phyloP scores from a whole-genome alignment of 2,888 invertebrate genomes.

The Cephus rjabovi region DNA sequence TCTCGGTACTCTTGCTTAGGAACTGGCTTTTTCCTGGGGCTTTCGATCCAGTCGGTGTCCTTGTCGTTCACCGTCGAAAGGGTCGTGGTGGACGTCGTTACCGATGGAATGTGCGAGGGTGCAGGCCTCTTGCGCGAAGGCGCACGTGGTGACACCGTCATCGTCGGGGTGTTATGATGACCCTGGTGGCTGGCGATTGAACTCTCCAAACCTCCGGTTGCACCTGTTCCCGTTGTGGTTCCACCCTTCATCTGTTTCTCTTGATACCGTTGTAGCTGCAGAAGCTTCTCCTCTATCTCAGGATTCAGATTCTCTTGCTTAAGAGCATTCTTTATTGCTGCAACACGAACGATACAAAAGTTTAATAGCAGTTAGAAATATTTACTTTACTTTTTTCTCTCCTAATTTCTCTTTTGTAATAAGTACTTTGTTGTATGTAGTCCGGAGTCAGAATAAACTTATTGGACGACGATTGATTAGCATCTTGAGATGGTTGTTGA shows the following conservation, averaged over 20 bases:
- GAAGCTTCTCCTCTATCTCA: constrained; percentile 91
- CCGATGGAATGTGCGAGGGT: constrained; percentile 62
- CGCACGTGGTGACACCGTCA: constrained; percentile 64
- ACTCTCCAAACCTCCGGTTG: constrained; percentile 47
- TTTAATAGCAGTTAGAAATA: not conserved
- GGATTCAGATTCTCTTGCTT: constrained; percentile 92
- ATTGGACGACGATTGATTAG: constrained; percentile 62
- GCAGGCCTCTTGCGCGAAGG: constrained; percentile 70
- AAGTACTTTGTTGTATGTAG: constrained; percentile 94
- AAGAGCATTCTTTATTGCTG: constrained; percentile 92
- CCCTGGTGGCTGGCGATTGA: constrained; percentile 55
- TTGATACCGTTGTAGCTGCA: constrained; percentile 88
- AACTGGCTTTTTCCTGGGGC: constrained; percentile 55
- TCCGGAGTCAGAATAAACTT: constrained; percentile 91
- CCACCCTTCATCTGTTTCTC: constrained; percentile 79
- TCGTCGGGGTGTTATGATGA: constrained; percentile 42
- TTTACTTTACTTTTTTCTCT: not conserved
- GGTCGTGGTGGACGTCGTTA: constrained; percentile 17
- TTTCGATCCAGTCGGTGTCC: constrained; percentile 46
- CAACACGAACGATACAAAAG: constrained; percentile 43
- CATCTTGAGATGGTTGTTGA: constrained; percentile 59
- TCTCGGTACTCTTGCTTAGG: constrained; percentile 54
- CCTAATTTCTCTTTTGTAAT: constrained; percentile 21
- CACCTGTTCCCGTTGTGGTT: constrained; percentile 33
- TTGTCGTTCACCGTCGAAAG: constrained; percentile 42